A percentile compares a stretch with the other conserved stretches of the same genome.
Evolutionary conservation across 2,888 invertebrate genomes (phyloP).

Genomic region (Cantharis nigra): DNA sequence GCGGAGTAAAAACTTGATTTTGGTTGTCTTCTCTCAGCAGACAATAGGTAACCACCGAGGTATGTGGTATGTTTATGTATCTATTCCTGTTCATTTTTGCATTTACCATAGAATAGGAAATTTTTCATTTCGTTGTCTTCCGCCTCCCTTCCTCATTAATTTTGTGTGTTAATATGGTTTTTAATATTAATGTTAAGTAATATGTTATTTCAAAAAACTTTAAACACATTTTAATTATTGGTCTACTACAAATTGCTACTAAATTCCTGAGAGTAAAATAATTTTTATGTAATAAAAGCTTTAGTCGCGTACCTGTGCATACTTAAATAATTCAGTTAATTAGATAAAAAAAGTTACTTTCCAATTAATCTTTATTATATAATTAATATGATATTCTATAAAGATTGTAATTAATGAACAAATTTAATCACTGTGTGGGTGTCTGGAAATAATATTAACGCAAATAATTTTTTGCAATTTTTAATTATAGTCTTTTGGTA

Average conservation of each 20-base stretch:
- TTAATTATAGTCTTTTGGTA: neutral
- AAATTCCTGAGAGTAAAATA: neutral
- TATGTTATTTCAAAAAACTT: neutral
- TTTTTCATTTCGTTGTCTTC: neutral
- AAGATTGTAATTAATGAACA: neutral
- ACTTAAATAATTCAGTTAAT: neutral
- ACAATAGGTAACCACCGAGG: too few relatives aligned
- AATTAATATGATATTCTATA: neutral
- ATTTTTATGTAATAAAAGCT: neutral
- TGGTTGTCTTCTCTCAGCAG: too few relatives aligned
- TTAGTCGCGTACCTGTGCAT: neutral
- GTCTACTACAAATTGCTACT: neutral
- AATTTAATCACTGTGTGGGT: neutral
- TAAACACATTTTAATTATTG: neutral
- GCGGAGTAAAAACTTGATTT: too few relatives aligned
- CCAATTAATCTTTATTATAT: neutral
- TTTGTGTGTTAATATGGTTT: neutral
- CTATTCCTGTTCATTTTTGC: too few relatives aligned
- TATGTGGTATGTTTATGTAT: too few relatives aligned
- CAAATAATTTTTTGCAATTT: neutral
- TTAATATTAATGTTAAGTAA: neutral
- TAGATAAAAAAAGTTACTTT: neutral
- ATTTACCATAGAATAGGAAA: neutral
- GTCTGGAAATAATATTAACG: neutral
- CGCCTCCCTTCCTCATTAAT: neutral